Conservation (phyloP, 2,113 vertebrate genomes). For the Ochotona curzoniae region DNA sequence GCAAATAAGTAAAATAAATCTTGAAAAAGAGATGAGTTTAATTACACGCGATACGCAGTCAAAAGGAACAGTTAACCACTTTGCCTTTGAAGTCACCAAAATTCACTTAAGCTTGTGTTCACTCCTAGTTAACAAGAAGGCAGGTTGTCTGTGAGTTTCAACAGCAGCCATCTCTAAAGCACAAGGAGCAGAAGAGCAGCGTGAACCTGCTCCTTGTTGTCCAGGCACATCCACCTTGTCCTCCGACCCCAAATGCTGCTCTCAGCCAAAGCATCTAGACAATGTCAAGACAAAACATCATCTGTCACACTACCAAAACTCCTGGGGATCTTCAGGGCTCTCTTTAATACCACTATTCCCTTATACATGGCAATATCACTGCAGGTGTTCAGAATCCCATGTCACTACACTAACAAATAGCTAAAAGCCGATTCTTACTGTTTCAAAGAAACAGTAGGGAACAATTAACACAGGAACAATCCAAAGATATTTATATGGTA, state of each 20-base stretch:
- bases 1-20: too few relatives aligned
- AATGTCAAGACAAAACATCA: background rate
- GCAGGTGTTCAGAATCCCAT: background rate
- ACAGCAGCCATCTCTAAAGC: background rate
- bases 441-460: conserved; percentile 38
- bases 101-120: background rate
- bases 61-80: conserved; percentile 14
- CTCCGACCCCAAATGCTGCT: background rate
- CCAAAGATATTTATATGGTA: background rate
- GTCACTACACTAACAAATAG: background rate
- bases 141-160: background rate
- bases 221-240: background rate
- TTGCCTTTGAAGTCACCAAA: conserved; percentile 11
- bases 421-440: background rate
- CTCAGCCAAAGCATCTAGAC: background rate
- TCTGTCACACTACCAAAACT: background rate
- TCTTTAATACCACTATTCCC: background rate
- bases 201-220: too few relatives aligned
- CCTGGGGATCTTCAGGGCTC: background rate
- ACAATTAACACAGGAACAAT: conserved; percentile 1
- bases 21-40: background rate
- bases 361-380: background rate
- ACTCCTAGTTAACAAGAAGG: background rate
- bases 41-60: conserved; percentile 5
- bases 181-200: background rate